phyloP scores from a whole-genome alignment of 2,797 vertebrate species.

The Acipenser oxyrinchus region DNA sequence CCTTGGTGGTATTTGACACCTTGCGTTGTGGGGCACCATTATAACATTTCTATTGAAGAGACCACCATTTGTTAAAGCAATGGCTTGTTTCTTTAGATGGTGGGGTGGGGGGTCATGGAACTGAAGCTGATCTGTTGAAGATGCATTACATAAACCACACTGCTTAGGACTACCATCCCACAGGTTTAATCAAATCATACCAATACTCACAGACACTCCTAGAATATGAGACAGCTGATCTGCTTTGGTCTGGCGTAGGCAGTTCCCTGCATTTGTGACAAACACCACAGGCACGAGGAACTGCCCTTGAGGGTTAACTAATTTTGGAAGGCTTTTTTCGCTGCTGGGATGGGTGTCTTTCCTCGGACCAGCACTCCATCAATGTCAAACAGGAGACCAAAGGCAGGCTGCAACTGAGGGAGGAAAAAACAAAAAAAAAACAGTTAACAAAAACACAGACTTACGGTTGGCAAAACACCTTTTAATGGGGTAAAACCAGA shows the following conservation, averaged over 20 bases:
- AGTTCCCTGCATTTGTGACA: constrained; percentile 82
- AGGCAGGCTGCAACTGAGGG: constrained; percentile 55
- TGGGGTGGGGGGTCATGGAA: too few relatives aligned
- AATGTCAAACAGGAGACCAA: constrained; percentile 77
- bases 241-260: constrained; percentile 72
- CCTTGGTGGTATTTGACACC: too few relatives aligned
- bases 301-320: constrained; percentile 61
- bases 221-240: constrained; percentile 72
- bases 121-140: too few relatives aligned
- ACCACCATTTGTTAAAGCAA: too few relatives aligned
- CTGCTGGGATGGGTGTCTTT: constrained; percentile 67
- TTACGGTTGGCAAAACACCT: too few relatives aligned
- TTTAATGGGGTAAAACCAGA: too few relatives aligned
- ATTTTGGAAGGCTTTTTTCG: constrained; percentile 66
- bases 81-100: too few relatives aligned
- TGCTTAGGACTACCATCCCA: too few relatives aligned
- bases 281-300: constrained; percentile 78
- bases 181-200: background rate
- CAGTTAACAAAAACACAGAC: background rate
- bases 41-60: too few relatives aligned
- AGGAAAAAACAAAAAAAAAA: background rate
- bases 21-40: too few relatives aligned
- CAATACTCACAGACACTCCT: constrained; percentile 67
- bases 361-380: constrained; percentile 80
- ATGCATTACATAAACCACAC: too few relatives aligned